These are phyloP conservation scores for Drosophila ustulata DNA, from an alignment of 2,888 invertebrate genomes.

Conservation along the genomic window DNA sequence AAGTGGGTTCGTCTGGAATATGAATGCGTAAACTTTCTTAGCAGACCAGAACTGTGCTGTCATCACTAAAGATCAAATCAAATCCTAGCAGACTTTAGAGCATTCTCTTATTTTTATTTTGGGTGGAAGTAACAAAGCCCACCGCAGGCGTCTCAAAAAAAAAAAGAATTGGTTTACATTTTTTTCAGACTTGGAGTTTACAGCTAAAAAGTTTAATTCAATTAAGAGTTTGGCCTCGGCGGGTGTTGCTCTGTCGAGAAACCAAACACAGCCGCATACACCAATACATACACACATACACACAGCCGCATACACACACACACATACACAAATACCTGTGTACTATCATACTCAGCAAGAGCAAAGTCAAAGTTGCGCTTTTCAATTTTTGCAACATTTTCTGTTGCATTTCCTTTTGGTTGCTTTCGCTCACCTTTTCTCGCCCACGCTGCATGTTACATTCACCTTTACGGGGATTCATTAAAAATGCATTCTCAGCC, in stretches of 20 bases:
- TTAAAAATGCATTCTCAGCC: conserved; percentile 70
- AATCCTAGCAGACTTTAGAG: background rate
- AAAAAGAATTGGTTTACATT: conserved; percentile 37
- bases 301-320: conserved; percentile 2
- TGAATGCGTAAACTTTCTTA: background rate
- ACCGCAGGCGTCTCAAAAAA: conserved; percentile 10
- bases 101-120: background rate
- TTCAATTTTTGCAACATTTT: conserved; percentile 66
- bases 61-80: conserved; percentile 1
- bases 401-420: conserved; percentile 57
- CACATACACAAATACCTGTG: conserved; percentile 12
- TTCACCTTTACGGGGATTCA: conserved; percentile 67
- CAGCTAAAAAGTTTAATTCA: conserved; percentile 70
- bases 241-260: conserved; percentile 52
- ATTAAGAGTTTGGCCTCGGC: conserved; percentile 62
- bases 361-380: conserved; percentile 67
- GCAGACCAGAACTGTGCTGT: background rate
- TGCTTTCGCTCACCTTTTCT: conserved; percentile 37
- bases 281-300: conserved; percentile 7
- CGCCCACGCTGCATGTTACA: conserved; percentile 52
- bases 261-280: conserved; percentile 36
- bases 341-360: conserved; percentile 21
- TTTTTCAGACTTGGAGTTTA: conserved; percentile 40
- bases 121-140: conserved; percentile 22
- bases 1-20: background rate